A percentile compares a stretch with the other conserved stretches of the same genome.
phyloP scores from a whole-genome alignment of 2,113 vertebrate species.

The Arvicanthis niloticus region DNA sequence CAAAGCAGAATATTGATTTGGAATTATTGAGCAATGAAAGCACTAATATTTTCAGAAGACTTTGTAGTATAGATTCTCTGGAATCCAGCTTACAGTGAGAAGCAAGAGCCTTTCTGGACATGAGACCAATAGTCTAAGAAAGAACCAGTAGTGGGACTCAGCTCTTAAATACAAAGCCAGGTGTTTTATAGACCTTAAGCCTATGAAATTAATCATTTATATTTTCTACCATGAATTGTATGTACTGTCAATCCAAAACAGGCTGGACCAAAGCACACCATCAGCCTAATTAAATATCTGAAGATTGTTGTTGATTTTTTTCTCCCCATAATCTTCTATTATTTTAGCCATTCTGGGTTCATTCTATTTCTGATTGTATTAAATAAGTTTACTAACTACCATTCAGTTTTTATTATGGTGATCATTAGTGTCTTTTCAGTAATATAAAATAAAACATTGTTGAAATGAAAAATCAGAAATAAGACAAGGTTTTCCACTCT shows the following conservation, averaged over 20 bases:
- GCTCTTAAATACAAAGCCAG: background rate
- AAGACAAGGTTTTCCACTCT: background rate
- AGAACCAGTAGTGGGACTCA: background rate
- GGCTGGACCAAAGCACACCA: background rate
- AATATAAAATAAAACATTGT: constrained; percentile 36
- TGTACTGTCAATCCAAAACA: background rate
- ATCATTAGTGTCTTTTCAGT: background rate
- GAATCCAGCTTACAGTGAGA: background rate
- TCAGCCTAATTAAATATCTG: constrained; percentile 11
- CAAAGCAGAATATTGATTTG: background rate
- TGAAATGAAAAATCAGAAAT: background rate
- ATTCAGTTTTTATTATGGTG: background rate
- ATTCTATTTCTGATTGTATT: constrained; percentile 4
- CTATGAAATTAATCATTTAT: background rate
- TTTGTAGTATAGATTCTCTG: background rate
- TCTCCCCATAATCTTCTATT: background rate
- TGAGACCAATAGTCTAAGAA: background rate
- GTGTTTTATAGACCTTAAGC: background rate
- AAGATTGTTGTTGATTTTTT: background rate
- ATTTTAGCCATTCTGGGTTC: background rate
- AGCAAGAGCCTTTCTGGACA: background rate
- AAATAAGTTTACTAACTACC: background rate
- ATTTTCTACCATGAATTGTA: background rate
- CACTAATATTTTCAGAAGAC: background rate
- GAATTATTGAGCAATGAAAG: background rate